phyloP scores from a whole-genome alignment of 2,113 vertebrate genomes.

The Zingel zingel region DNA sequence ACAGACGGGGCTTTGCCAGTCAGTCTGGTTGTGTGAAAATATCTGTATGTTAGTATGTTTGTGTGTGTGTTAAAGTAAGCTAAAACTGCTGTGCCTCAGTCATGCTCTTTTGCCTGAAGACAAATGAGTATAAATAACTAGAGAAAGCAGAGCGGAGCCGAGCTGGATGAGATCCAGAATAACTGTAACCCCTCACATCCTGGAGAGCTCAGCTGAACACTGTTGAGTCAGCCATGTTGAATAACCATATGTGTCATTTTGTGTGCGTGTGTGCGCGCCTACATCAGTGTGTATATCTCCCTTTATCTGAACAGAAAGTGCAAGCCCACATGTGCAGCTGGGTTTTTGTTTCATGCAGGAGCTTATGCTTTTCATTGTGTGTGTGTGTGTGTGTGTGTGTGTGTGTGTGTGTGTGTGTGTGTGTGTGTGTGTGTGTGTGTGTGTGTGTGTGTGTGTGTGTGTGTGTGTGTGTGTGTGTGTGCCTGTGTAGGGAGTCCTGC shows the following conservation, averaged over 20 bases:
- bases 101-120: conserved; percentile 72
- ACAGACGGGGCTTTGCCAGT: conserved; percentile 59
- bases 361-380: conserved; percentile 44
- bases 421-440: conserved; percentile 28
- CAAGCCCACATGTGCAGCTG: conserved; percentile 30
- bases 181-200: conserved; percentile 68
- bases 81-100: conserved; percentile 64
- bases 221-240: conserved; percentile 74
- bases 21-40: conserved; percentile 58
- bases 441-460: conserved; percentile 30
- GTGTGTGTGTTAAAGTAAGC: conserved; percentile 35
- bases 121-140: conserved; percentile 82
- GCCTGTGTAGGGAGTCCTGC: conserved; percentile 89
- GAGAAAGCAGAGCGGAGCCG: conserved; percentile 64
- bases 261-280: conserved; percentile 8
- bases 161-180: conserved; percentile 70
- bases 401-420: conserved; percentile 19
- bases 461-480: conserved; percentile 37
- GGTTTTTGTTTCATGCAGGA: conserved; percentile 49
- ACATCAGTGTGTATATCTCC: conserved; percentile 7
- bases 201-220: conserved; percentile 55
- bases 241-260: conserved; percentile 46
- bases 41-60: conserved; percentile 10
- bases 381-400: not conserved
- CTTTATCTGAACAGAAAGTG: conserved; percentile 35